Conservation (phyloP, 2,888 invertebrate species). For the Patella depressa region DNA sequence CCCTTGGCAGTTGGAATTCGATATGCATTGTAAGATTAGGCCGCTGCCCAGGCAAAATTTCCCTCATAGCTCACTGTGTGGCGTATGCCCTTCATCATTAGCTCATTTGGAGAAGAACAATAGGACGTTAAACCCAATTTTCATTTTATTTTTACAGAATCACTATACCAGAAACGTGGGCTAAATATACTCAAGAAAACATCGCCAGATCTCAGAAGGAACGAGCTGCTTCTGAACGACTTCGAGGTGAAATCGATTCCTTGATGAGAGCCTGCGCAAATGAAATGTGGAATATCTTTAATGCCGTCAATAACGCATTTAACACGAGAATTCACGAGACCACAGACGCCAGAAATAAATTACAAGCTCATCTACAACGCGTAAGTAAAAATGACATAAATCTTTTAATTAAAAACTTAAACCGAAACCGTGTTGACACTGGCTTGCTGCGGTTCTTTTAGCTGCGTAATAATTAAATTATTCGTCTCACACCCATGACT, state of each 20-base stretch:
- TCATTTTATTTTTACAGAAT: conserved; percentile 72
- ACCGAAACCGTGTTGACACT: too few relatives aligned
- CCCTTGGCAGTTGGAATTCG: too few relatives aligned
- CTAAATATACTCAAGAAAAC: conserved; percentile 68
- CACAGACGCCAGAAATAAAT: conserved; percentile 67
- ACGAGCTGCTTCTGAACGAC: conserved; percentile 63
- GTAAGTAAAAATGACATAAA: conserved; percentile 40
- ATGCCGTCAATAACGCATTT: conserved; percentile 68
- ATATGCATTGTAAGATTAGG: too few relatives aligned
- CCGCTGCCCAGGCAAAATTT: too few relatives aligned
- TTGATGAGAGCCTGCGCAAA: conserved; percentile 64
- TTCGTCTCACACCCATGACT: too few relatives aligned
- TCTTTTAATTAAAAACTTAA: too few relatives aligned
- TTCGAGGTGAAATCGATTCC: conserved; percentile 67
- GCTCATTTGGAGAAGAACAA: too few relatives aligned
- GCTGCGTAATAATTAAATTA: too few relatives aligned
- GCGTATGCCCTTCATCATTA: too few relatives aligned
- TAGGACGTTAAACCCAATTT: too few relatives aligned
- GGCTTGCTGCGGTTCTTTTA: too few relatives aligned
- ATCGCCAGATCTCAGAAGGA: conserved; percentile 68
- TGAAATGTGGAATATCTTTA: conserved; percentile 70
- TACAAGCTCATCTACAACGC: conserved; percentile 68
- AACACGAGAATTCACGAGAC: conserved; percentile 65
- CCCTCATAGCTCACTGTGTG: too few relatives aligned
- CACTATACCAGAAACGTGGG: conserved; percentile 76